Evolutionary conservation across 2,888 invertebrate genomes (phyloP).

Genomic region (Scelioninae gen. 1): DNA sequence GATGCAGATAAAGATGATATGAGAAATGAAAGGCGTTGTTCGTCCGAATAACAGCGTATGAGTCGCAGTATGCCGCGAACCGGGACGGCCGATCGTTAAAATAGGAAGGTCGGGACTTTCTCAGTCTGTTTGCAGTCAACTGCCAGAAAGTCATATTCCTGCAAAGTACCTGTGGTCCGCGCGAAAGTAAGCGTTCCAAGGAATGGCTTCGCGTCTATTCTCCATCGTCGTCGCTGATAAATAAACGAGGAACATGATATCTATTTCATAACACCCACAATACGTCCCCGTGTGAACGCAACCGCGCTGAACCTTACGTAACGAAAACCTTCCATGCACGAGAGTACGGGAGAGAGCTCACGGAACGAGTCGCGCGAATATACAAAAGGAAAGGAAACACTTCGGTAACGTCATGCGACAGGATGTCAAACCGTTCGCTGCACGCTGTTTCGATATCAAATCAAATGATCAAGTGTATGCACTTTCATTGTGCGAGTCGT

Average conservation of each 20-base stretch:
- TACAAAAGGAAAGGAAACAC: constrained; percentile 63
- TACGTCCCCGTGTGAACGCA: constrained; percentile 83
- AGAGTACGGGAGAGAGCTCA: constrained; percentile 72
- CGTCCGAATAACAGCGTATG: constrained; percentile 61
- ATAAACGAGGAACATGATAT: constrained; percentile 81
- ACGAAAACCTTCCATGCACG: constrained; percentile 70
- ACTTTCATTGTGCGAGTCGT: constrained; percentile 49
- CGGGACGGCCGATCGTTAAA: constrained; percentile 65
- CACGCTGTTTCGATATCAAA: constrained; percentile 51
- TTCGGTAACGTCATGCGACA: constrained; percentile 65
- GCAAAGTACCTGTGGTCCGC: constrained; percentile 61
- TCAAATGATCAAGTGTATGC: constrained; percentile 43
- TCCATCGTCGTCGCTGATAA: constrained; percentile 73
- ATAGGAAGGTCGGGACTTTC: constrained; percentile 74
- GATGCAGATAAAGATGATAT: constrained; percentile 58
- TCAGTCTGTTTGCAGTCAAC: constrained; percentile 74
- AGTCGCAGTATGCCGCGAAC: constrained; percentile 54
- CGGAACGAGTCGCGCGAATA: constrained; percentile 71
- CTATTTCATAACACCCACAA: constrained; percentile 83
- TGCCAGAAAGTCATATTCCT: constrained; percentile 72
- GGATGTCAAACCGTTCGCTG: constrained; percentile 63
- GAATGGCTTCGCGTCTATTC: constrained; percentile 69
- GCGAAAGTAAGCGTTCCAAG: constrained; percentile 68
- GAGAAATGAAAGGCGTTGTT: constrained; percentile 64
- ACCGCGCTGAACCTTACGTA: constrained; percentile 78